Conservation (phyloP, 2,888 invertebrate genomes). For the Aleiodes leptofemur region DNA sequence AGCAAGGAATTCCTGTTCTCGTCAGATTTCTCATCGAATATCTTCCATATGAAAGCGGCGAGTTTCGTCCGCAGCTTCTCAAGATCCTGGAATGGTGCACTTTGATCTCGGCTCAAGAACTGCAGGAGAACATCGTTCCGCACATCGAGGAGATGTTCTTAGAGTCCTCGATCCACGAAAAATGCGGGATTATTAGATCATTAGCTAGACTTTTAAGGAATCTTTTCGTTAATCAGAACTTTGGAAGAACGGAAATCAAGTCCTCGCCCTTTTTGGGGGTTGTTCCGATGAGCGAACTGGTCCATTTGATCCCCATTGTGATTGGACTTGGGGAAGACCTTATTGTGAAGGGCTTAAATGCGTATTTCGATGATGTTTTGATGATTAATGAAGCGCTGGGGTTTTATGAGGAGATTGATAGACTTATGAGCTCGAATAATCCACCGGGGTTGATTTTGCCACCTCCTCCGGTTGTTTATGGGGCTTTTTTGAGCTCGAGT, state of each 20-base stretch:
- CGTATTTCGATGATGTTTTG: constrained; percentile 58
- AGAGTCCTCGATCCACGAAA: constrained; percentile 63
- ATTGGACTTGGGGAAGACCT: constrained; percentile 58
- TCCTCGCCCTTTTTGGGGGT: constrained; percentile 66
- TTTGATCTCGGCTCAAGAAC: constrained; percentile 62
- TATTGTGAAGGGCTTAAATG: constrained; percentile 63
- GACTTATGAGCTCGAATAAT: constrained; percentile 58
- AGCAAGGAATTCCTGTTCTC: constrained; percentile 70
- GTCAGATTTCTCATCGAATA: constrained; percentile 69
- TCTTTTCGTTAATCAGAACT: constrained; percentile 61
- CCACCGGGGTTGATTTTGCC: constrained; percentile 64
- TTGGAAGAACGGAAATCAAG: constrained; percentile 53
- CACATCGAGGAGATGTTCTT: constrained; percentile 65
- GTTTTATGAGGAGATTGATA: constrained; percentile 66
- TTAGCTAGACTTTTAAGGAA: constrained; percentile 40
- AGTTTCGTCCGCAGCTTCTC: constrained; percentile 63
- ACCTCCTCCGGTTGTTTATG: constrained; percentile 68
- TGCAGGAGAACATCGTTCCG: constrained; percentile 34
- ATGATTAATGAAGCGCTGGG: constrained; percentile 64
- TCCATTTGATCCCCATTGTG: constrained; percentile 60
- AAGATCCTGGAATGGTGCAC: constrained; percentile 69
- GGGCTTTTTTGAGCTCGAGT: constrained; percentile 62
- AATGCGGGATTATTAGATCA: constrained; percentile 66
- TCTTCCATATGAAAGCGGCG: constrained; percentile 64
- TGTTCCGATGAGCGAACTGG: constrained; percentile 56